These are phyloP conservation scores for Plectropomus leopardus DNA, from an alignment of 2,113 vertebrate species.

Conservation along the genomic window DNA sequence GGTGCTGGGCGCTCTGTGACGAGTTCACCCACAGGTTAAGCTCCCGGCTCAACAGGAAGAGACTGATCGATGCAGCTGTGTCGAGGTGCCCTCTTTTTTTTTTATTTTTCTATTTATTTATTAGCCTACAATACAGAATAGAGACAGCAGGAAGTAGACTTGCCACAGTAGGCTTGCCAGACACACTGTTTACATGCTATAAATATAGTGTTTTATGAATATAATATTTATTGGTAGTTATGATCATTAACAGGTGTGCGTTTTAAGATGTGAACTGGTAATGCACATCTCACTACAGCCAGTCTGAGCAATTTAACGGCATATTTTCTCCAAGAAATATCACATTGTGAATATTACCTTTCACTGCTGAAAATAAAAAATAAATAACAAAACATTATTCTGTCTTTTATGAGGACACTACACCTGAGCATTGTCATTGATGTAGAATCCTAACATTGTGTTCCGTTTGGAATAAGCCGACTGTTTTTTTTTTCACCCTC, in stretches of 20 bases:
- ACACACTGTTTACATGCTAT: not conserved
- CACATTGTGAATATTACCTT: not conserved
- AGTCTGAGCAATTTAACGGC: not conserved
- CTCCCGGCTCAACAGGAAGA: constrained; percentile 41
- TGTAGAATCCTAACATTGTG: constrained; percentile 14
- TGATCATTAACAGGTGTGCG: not conserved
- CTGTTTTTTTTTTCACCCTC: not conserved
- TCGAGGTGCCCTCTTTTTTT: constrained; percentile 41
- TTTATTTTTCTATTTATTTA: constrained; percentile 37
- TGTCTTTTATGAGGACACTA: not conserved
- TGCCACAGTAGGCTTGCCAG: not conserved
- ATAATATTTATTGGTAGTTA: not conserved
- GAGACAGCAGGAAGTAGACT: not conserved
- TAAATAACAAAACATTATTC: not conserved
- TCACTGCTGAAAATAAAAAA: not conserved
- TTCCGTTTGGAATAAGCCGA: constrained; percentile 18
- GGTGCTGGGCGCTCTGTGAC: constrained; percentile 33
- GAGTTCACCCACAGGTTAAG: constrained; percentile 63
- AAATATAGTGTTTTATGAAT: not conserved
- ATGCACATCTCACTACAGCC: not conserved
- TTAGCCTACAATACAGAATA: constrained; percentile 55
- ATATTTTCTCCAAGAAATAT: not conserved
- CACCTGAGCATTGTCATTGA: constrained; percentile 6
- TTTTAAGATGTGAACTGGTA: not conserved
- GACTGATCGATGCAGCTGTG: constrained; percentile 61